These are phyloP conservation scores for Melipona bicolor DNA, from an alignment of 2,888 invertebrate species.

Conservation along the genomic window DNA sequence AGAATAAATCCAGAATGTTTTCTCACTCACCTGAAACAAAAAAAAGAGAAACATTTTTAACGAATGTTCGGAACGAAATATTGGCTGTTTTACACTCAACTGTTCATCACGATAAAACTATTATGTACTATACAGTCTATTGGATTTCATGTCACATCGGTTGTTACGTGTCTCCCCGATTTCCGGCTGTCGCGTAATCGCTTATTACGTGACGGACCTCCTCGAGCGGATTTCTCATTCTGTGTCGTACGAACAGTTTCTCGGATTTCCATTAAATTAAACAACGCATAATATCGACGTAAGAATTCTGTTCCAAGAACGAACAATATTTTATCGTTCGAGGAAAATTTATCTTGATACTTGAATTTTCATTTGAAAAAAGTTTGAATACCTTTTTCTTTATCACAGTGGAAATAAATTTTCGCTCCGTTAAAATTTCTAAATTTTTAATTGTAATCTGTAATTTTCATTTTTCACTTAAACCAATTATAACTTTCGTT, in stretches of 20 bases:
- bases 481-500: no score
- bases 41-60: conserved; percentile 12
- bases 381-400: background rate
- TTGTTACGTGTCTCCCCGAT: conserved; percentile 43
- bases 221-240: conserved; percentile 61
- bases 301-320: background rate
- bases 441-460: no score
- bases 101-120: conserved; percentile 19
- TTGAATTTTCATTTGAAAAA: background rate
- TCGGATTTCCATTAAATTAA: conserved; percentile 49
- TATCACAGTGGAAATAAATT: background rate
- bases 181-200: conserved; percentile 62
- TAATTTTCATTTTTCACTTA: no score
- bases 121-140: conserved; percentile 28
- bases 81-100: background rate
- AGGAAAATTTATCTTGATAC: background rate
- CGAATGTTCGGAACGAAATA: background rate
- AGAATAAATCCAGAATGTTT: background rate
- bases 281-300: background rate
- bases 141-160: conserved; percentile 46
- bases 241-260: conserved; percentile 39
- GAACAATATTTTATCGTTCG: background rate
- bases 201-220: conserved; percentile 63
- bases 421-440: background rate
- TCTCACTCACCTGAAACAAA: conserved; percentile 58